These are phyloP conservation scores for Anseranas semipalmata DNA, from an alignment of 2,113 vertebrate genomes.

Conservation along the genomic window DNA sequence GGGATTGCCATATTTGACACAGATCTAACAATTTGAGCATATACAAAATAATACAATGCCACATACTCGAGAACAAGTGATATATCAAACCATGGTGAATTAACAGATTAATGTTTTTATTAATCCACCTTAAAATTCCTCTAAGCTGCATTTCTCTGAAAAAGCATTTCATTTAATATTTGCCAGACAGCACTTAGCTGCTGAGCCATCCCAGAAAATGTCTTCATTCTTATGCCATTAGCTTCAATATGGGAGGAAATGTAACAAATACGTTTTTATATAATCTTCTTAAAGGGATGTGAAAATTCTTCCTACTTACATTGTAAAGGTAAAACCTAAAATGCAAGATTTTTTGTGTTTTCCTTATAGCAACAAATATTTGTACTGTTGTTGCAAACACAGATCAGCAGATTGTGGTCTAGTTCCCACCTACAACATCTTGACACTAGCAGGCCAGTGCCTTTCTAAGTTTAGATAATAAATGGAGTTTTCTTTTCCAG, in stretches of 20 bases:
- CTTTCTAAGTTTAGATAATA: background rate
- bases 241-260: background rate
- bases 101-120: slow-evolving; percentile 33
- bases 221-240: slow-evolving; percentile 31
- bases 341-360: background rate
- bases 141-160: slow-evolving; percentile 15
- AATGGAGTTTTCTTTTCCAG: background rate
- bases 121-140: slow-evolving; percentile 29
- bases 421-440: background rate
- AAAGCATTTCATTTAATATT: slow-evolving; percentile 32
- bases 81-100: background rate
- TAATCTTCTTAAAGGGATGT: background rate
- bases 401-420: background rate
- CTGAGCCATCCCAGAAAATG: slow-evolving; percentile 37
- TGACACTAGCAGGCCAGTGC: background rate
- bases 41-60: background rate
- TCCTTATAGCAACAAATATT: background rate
- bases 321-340: background rate
- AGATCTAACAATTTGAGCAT: background rate
- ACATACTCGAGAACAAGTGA: slow-evolving; percentile 40
- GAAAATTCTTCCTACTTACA: background rate
- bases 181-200: slow-evolving; percentile 20
- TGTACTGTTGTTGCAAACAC: background rate
- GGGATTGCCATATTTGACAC: background rate
- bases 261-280: slow-evolving; percentile 24